Evolutionary conservation across 2,888 invertebrate genomes (phyloP), one percentile per base, ranked within the genome.

Genomic region (Patella ulyssiponensis): DNA sequence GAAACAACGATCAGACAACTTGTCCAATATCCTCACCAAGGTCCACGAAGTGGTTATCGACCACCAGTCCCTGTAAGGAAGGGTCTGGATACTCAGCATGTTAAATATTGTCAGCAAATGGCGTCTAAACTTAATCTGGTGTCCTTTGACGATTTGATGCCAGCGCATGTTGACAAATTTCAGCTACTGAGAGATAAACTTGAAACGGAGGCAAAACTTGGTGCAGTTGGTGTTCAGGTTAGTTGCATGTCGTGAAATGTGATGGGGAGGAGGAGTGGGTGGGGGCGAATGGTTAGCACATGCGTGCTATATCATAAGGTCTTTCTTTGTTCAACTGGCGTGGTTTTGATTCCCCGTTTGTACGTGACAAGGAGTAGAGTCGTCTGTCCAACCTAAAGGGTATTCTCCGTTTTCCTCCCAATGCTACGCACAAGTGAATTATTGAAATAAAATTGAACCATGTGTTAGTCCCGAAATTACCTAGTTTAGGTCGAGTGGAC

Each of bases 221-320:
- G 87, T 53, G 80, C 81, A 14, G 86, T 87, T 17, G 87, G 86
- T 9, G 81, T 84, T 51, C 86, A 88, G 86, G 88, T 88, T 79
- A 78, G 78, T 56, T 56, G 56, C 9, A 44, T 44, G 33, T 33
- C 0, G 33, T 33, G 44, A 44, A 44, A 44, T 44, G 44, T 4
- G 44, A 44, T 9, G 44, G 5, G 5, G 5, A 0, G 4, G 33
- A 0, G 27, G 0, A 2, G 27, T 2, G 27, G 27, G 27, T 2
- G 27, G 27, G 27, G 27, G 27, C 27, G 27, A 27, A 27, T 27
- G 27, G 2, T 27, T 27, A 27, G 27, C 27, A 27, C 27, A 27
- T 27, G 27, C 27, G 27, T 3, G 27, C 27, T 27, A 27, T 27
- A 1, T 27, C 27, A 2, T 27, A 27, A 27, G 27, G 27, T 27